Percentiles rank a stretch among this genome's conserved stretches.
Evolutionary conservation across 2,797 vertebrate species (phyloP).

Genomic region (Spea hammondii): DNA sequence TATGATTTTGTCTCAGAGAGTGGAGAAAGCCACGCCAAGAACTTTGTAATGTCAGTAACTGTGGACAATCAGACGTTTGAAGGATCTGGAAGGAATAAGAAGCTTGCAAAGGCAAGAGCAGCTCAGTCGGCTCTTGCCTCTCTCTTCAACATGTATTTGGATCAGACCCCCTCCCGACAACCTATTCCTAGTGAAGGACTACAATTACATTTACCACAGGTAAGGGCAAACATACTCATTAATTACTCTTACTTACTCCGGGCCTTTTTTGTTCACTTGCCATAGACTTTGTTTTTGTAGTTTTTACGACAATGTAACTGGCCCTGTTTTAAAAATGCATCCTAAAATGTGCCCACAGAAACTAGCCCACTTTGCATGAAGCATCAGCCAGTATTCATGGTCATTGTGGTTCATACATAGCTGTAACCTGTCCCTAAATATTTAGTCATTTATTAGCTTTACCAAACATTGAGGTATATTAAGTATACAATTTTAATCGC

Average conservation of each 20-base stretch:
- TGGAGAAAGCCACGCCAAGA: constrained; percentile 96
- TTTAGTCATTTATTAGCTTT: too few species aligned
- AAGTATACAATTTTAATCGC: too few species aligned
- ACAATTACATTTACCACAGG: constrained; percentile 93
- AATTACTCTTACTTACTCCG: not conserved
- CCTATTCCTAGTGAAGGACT: constrained; percentile 94
- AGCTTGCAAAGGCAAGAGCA: constrained; percentile 93
- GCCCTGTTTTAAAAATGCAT: not conserved
- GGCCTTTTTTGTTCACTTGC: not conserved
- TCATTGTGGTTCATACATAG: too few species aligned
- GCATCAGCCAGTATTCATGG: too few species aligned
- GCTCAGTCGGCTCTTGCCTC: constrained; percentile 90
- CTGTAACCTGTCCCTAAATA: too few species aligned
- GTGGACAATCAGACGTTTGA: constrained; percentile 92
- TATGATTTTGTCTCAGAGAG: constrained; percentile 97
- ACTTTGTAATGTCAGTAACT: constrained; percentile 95
- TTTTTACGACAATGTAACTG: not conserved
- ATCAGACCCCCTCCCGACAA: constrained; percentile 92
- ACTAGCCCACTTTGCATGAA: too few species aligned
- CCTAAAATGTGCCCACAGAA: too few species aligned
- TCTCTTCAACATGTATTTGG: constrained; percentile 95
- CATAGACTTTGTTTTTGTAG: not conserved
- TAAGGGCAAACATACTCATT: constrained; percentile 61
- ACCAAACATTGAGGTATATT: too few species aligned
- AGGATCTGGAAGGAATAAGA: constrained; percentile 96